Conservation (phyloP, 2,797 vertebrate genomes). For the Pampus argenteus region DNA sequence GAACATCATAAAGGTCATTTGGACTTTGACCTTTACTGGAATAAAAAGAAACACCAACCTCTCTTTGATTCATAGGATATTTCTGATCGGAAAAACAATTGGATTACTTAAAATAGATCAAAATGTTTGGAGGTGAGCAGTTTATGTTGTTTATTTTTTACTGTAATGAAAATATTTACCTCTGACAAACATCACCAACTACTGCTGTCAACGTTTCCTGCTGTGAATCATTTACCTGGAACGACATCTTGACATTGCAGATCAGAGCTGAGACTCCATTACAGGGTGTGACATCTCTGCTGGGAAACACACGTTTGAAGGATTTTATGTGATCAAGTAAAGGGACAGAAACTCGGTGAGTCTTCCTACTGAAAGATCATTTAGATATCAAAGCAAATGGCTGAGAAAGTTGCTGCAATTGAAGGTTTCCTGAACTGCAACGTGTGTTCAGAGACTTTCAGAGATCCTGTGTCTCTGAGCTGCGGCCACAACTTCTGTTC, state of each 20-base stretch:
- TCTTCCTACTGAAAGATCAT: not conserved
- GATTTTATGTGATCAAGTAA: not conserved
- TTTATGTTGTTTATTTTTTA: not conserved
- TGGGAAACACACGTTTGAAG: not conserved
- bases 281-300: not conserved
- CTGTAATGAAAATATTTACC: not conserved
- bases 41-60: too few species aligned
- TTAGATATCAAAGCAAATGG: slow-evolving; percentile 23
- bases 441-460: slow-evolving; percentile 79
- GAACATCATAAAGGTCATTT: too few species aligned
- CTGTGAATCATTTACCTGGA: not conserved
- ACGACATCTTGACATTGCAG: not conserved
- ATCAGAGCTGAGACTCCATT: not conserved
- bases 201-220: not conserved
- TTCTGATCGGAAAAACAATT: too few species aligned
- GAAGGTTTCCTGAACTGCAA: slow-evolving; percentile 61
- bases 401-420: accelerated
- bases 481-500: too few species aligned
- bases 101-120: too few species aligned
- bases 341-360: not conserved
- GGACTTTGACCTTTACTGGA: too few species aligned
- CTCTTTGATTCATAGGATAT: not conserved
- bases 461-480: too few species aligned
- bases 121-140: too few species aligned
- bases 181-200: not conserved